These are phyloP conservation scores for Squalus acanthias DNA, from an alignment of 2,797 vertebrate genomes.

Conservation along the genomic window DNA sequence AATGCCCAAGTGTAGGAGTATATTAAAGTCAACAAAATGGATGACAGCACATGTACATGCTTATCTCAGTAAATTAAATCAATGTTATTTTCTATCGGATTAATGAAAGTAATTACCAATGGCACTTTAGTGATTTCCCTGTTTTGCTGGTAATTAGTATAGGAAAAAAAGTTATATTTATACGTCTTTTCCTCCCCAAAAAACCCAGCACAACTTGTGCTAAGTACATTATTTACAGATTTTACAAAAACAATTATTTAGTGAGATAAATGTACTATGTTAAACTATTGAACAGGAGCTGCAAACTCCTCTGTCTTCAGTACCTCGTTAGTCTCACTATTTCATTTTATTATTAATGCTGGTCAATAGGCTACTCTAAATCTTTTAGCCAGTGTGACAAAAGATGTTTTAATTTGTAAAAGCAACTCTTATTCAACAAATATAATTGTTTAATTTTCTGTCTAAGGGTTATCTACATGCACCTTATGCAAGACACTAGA, in stretches of 20 bases:
- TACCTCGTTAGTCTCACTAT: background rate
- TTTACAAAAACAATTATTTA: conserved; percentile 13
- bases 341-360: conserved; percentile 21
- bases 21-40: conserved; percentile 46
- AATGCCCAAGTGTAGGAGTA: conserved; percentile 19
- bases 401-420: conserved; percentile 3
- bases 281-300: background rate
- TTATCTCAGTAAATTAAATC: conserved; percentile 23
- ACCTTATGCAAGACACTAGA: conserved; percentile 9
- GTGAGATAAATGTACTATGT: conserved; percentile 8
- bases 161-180: conserved; percentile 43
- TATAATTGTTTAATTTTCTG: background rate
- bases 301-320: background rate
- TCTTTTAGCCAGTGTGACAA: conserved; percentile 26
- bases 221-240: conserved; percentile 50
- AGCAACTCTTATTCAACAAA: background rate
- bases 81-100: background rate
- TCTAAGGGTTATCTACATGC: background rate
- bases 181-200: conserved; percentile 42
- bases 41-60: background rate
- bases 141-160: conserved; percentile 48
- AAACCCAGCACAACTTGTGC: conserved; percentile 45
- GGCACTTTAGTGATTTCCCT: conserved; percentile 52
- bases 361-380: background rate
- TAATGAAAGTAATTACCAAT: conserved; percentile 42